Evolutionary conservation across 2,113 vertebrate species (phyloP).

Genomic region (Neolamprologus hecqui): DNA sequence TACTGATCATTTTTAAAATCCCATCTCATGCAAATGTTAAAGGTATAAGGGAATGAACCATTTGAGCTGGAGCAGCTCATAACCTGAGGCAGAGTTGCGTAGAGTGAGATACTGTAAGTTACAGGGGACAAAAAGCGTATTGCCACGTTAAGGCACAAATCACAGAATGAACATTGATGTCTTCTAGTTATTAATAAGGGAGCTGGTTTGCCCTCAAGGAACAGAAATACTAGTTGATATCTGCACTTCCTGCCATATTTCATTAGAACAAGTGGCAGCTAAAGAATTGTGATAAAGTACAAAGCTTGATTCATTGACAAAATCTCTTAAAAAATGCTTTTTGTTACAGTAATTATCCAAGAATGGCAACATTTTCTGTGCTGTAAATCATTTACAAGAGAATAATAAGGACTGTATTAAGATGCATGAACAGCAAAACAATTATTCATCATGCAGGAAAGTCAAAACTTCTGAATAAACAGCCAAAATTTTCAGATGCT

Average conservation of each 20-base stretch:
- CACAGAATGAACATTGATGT: neutral
- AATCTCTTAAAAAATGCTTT: neutral
- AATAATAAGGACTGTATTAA: neutral
- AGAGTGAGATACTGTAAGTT: neutral
- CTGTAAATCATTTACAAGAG: neutral
- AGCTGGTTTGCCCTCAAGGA: neutral
- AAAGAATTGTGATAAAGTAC: neutral
- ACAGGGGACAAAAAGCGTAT: neutral
- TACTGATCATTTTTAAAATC: neutral
- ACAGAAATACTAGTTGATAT: neutral
- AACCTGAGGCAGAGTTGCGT: conserved; percentile 18
- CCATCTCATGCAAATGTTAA: neutral
- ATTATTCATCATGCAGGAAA: neutral
- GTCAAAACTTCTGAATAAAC: neutral
- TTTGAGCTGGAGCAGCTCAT: conserved; percentile 7
- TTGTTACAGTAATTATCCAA: neutral
- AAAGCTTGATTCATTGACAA: neutral
- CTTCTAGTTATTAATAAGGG: neutral
- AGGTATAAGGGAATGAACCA: neutral
- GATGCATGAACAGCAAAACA: neutral
- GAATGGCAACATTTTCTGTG: neutral
- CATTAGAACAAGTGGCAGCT: neutral
- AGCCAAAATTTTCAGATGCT: neutral
- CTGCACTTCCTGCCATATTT: neutral
- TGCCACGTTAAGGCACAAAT: neutral